A percentile compares a stretch with the other conserved stretches of the same genome.
Conservation (phyloP, 2,888 invertebrate species). For the Phaonia tiefii region DNA sequence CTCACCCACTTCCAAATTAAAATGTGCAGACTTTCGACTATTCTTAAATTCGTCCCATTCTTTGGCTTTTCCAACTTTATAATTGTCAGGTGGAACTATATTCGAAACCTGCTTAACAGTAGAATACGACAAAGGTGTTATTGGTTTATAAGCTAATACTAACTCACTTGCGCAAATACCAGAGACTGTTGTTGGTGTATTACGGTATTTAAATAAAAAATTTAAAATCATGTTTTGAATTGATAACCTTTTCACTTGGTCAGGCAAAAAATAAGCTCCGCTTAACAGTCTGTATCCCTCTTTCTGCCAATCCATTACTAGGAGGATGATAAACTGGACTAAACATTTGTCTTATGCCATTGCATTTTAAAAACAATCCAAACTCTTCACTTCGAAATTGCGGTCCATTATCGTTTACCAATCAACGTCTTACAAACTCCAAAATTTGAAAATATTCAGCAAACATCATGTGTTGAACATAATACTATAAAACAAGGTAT, state of each 20-base stretch:
- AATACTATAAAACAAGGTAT: no score
- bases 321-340: conserved; percentile 56
- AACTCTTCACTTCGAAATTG: conserved; percentile 57
- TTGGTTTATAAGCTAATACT: conserved; percentile 39
- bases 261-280: conserved; percentile 26
- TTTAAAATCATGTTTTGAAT: conserved; percentile 40
- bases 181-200: conserved; percentile 40
- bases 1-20: conserved; percentile 20
- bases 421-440: no score
- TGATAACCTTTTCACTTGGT: conserved; percentile 13
- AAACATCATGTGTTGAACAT: no score
- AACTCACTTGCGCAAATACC: conserved; percentile 46
- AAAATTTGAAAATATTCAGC: no score
- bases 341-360: conserved; percentile 52
- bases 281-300: conserved; percentile 48
- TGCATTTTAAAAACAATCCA: conserved; percentile 47
- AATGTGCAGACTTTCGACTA: conserved; percentile 7
- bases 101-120: conserved; percentile 20
- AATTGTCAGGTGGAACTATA: conserved; percentile 1
- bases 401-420: no score
- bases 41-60: conserved; percentile 25
- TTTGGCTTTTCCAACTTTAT: conserved; percentile 12
- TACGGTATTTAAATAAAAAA: conserved; percentile 55
- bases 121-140: conserved; percentile 38
- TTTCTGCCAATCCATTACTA: conserved; percentile 56